Conservation (phyloP, 2,797 vertebrate species). For the Eulemur mongoz region DNA sequence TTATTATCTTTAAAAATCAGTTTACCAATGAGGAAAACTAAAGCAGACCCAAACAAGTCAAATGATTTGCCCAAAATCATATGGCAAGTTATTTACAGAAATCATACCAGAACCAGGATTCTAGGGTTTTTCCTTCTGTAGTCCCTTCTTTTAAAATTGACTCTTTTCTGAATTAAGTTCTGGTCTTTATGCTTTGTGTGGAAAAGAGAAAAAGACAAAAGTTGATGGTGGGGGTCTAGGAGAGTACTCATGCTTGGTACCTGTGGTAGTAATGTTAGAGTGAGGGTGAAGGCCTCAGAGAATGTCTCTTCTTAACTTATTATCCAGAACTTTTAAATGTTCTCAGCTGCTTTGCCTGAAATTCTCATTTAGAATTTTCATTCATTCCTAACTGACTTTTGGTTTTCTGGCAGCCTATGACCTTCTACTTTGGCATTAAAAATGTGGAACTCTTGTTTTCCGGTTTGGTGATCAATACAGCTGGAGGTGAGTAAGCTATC, state of each 20-base stretch:
- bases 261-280: background rate
- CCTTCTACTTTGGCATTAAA: constrained; percentile 92
- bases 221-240: background rate
- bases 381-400: constrained; percentile 56
- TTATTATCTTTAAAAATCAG: background rate
- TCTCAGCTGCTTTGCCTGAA: background rate
- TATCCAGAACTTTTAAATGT: background rate
- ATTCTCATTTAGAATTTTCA: background rate
- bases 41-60: background rate
- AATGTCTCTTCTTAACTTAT: background rate
- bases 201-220: constrained; percentile 23
- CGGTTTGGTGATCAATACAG: constrained; percentile 93
- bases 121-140: background rate
- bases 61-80: background rate
- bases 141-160: background rate
- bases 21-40: background rate
- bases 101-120: background rate
- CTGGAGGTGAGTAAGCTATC: constrained; percentile 90
- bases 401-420: constrained; percentile 90
- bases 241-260: background rate
- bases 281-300: background rate
- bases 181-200: background rate
- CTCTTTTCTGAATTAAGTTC: constrained; percentile 39
- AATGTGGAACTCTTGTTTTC: constrained; percentile 94
- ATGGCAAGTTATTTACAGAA: background rate